Base-by-base conservation (phyloP, 2,113 vertebrate species). In the Odontesthes bonariensis region DNA sequence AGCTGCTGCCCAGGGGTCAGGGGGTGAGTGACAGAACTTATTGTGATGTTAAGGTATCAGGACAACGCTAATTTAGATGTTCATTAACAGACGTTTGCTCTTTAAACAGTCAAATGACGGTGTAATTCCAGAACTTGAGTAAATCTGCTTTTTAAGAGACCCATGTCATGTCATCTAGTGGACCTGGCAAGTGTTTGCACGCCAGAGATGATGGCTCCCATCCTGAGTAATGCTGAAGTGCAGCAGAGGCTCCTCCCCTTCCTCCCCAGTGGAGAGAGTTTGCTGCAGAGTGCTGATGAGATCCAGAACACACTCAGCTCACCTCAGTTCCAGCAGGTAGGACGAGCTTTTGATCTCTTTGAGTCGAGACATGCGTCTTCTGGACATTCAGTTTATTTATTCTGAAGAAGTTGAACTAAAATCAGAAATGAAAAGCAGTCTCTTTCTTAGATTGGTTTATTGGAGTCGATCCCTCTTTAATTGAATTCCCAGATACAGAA, bases 241-340 rank as follows among this genome's bases (percentile, higher is more conserved):
- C 98, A 98, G 84, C 95, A 97, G 77, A 93, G 98, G 74, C 89
- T 99, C 74, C 89, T 98, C 81, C 97, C 98, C 35, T 99, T 96
- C 89, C 95, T 99, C 16, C 98, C 98, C 11, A 96, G 96, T 0
- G 97, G 98, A 76, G 97, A 99, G 72, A 97, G 96, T 1, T 93
- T 99, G 81, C 97, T 91, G 0, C 98, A 98, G 93, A 97, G 95
- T 0, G 94, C 96, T 0, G 96, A 97, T 0, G 97, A 99, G 94
- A 98, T 99, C 73, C 97, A 98, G 90, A 97, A 96, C 91, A 99
- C 98, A 0, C 93, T 99, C 79, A 98, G 93, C 47, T 99, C 98
- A 0, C 98, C 98, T 3, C 97, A 99, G 94, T 99, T 99, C 83
- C 98, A 99, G 89, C 98, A 99, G 96, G 98, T 98, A 80, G 4